phyloP scores from a whole-genome alignment of 2,797 vertebrate species.

The Acanthis flammea region DNA sequence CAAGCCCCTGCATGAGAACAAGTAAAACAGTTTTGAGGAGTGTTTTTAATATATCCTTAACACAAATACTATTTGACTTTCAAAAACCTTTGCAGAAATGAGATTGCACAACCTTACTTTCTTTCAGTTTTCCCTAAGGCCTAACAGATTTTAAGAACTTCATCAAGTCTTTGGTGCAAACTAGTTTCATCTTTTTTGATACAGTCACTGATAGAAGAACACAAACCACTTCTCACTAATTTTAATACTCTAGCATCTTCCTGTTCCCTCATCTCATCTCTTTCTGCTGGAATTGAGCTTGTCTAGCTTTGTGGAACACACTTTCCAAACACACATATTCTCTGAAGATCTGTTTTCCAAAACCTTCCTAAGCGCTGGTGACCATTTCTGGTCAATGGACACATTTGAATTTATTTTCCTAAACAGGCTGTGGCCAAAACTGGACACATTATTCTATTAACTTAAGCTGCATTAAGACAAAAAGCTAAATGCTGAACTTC shows the following conservation, averaged over 20 bases:
- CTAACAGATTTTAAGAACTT: background rate
- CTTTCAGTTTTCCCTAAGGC: background rate
- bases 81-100: background rate
- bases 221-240: background rate
- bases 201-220: background rate
- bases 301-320: background rate
- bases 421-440: background rate
- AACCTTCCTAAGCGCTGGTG: background rate
- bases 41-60: background rate
- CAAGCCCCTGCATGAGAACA: background rate
- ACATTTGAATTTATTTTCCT: background rate
- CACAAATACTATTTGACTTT: background rate
- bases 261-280: background rate
- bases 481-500: background rate
- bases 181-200: background rate
- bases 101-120: background rate
- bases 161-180: background rate
- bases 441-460: background rate
- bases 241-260: background rate
- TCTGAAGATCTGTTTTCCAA: background rate
- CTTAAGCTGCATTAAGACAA: background rate
- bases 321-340: accelerated
- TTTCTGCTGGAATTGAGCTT: background rate
- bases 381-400: background rate
- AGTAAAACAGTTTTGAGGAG: background rate